Conservation (phyloP, 1,140 invertebrate genomes). For the Doryteuthis pealeii region DNA sequence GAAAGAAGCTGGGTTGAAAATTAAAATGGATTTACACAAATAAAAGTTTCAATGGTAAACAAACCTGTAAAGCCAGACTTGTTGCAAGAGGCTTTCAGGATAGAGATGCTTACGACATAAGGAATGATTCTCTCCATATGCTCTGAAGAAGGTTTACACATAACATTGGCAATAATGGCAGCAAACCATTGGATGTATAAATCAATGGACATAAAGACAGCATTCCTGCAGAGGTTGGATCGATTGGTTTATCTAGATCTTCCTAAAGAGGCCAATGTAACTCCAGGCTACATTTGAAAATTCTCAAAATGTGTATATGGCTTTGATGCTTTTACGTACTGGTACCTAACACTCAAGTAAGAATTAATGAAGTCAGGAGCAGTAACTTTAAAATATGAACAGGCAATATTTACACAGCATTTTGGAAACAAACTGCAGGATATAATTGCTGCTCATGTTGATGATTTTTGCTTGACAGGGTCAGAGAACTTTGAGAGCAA, state of each 20-base stretch:
- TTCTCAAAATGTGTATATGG: slow-evolving; percentile 29
- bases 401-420: slow-evolving; percentile 15
- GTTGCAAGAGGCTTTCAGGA: background rate
- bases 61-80: background rate
- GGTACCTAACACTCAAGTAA: slow-evolving; percentile 22
- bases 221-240: slow-evolving; percentile 27
- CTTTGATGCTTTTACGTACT: background rate
- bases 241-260: slow-evolving; percentile 26
- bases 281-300: slow-evolving; percentile 22
- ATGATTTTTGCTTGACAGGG: slow-evolving; percentile 26
- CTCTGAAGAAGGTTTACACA: background rate
- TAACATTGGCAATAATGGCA: background rate
- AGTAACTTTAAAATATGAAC: slow-evolving; percentile 20
- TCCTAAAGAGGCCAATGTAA: slow-evolving; percentile 19
- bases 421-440: slow-evolving; percentile 3
- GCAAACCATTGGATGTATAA: background rate
- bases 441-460: slow-evolving; percentile 22
- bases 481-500: background rate
- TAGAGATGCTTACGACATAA: background rate
- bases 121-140: background rate
- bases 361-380: slow-evolving; percentile 23
- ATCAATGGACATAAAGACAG: slow-evolving; percentile 7
- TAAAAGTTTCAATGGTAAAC: background rate
- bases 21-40: background rate
- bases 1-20: too few species aligned